Conservation (phyloP, 2,113 vertebrate genomes). For the Lamprotornis superbus region DNA sequence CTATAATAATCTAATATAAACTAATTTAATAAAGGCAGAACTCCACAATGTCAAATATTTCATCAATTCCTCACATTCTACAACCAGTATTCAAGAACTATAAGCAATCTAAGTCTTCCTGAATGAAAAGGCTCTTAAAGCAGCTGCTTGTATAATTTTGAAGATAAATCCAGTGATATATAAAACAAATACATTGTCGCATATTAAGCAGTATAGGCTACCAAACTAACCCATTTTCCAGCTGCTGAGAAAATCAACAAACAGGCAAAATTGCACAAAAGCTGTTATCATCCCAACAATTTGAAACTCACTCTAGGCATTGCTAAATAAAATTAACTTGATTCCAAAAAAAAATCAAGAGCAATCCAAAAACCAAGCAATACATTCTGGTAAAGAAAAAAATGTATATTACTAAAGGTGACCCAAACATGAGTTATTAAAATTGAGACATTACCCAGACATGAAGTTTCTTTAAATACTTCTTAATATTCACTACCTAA, state of each 20-base stretch:
- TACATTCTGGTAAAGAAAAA: neutral
- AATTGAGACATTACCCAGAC: neutral
- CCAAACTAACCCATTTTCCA: neutral
- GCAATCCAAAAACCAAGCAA: neutral
- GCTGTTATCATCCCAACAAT: neutral
- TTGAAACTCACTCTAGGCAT: neutral
- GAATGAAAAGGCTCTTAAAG: neutral
- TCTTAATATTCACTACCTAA: neutral
- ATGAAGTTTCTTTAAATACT: neutral
- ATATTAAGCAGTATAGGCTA: neutral
- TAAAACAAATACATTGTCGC: neutral
- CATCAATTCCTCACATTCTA: neutral
- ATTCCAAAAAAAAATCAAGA: neutral
- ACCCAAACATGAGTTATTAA: neutral
- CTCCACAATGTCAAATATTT: neutral
- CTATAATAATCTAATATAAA: neutral
- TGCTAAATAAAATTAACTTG: neutral
- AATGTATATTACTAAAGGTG: neutral
- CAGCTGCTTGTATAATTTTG: neutral
- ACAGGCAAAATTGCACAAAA: neutral
- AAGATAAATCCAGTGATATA: neutral
- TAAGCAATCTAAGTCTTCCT: neutral
- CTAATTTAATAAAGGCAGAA: neutral
- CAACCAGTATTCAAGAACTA: neutral
- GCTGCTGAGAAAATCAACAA: neutral